These are phyloP conservation scores for Henricia sp. DNA, from an alignment of 53 echinoderm and acorn worm species.

Conservation along the genomic window DNA sequence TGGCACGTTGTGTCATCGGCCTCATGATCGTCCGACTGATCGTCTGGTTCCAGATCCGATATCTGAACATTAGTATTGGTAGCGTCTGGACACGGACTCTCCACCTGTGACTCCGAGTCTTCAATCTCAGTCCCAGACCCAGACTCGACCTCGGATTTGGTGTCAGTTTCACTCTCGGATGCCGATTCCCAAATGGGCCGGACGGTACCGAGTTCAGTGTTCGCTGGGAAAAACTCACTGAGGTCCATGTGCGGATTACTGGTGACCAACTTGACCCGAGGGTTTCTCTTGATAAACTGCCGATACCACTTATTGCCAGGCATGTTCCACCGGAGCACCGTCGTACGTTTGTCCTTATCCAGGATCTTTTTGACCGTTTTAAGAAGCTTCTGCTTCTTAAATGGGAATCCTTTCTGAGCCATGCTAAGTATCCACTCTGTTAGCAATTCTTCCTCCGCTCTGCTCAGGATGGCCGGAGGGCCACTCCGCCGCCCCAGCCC, in stretches of 20 bases:
- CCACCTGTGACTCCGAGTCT: background rate
- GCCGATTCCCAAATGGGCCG: background rate
- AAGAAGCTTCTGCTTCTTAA: constrained; percentile 43
- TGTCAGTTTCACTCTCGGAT: background rate
- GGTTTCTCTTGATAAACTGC: constrained; percentile 55
- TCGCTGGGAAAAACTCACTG: background rate
- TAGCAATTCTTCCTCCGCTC: constrained; percentile 44
- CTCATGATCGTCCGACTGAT: background rate
- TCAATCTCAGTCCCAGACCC: background rate
- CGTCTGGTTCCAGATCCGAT: background rate
- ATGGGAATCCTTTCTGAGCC: constrained; percentile 43
- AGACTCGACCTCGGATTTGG: background rate
- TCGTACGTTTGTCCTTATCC: constrained; percentile 53
- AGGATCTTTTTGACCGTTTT: constrained; percentile 61
- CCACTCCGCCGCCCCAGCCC: constrained; percentile 46
- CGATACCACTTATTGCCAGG: constrained; percentile 60
- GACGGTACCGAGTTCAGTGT: background rate
- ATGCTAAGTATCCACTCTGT: constrained; percentile 50
- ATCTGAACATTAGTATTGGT: no score
- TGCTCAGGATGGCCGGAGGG: constrained; percentile 43
- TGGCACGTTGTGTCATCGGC: background rate
- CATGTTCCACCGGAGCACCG: constrained; percentile 43
- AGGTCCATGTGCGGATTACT: background rate
- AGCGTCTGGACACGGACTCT: background rate
- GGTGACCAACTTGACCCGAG: constrained; percentile 14